Percentiles rank a stretch among this genome's conserved stretches.
Conservation (phyloP, 2,797 vertebrate species). For the Vespertilio murinus region DNA sequence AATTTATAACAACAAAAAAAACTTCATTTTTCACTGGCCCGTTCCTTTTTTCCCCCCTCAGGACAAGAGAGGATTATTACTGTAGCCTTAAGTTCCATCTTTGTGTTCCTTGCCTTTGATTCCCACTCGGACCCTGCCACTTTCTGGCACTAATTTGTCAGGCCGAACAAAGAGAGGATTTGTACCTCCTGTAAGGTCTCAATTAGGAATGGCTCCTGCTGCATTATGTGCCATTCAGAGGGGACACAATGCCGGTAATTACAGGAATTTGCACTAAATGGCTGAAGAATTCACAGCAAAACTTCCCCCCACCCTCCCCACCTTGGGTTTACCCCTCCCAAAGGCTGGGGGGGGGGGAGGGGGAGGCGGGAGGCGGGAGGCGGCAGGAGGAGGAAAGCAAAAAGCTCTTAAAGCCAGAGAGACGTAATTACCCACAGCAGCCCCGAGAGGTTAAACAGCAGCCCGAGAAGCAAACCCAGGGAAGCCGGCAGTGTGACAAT, state of each 20-base stretch:
- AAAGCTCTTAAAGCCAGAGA: slow-evolving; percentile 74
- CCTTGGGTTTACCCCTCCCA: slow-evolving; percentile 78
- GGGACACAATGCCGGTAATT: slow-evolving; percentile 90
- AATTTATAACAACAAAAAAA: slow-evolving; percentile 85
- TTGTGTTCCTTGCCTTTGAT: slow-evolving; percentile 90
- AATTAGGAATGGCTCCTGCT: slow-evolving; percentile 90
- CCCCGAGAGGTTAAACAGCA: slow-evolving; percentile 83
- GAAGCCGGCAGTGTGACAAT: slow-evolving; percentile 58
- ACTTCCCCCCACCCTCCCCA: slow-evolving; percentile 71
- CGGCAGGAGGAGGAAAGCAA: slow-evolving; percentile 51
- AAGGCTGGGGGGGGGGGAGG: slow-evolving; percentile 3
- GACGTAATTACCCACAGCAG: slow-evolving; percentile 80
- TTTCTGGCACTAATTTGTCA: slow-evolving; percentile 93
- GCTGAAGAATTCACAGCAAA: slow-evolving; percentile 90
- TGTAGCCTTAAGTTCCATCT: slow-evolving; percentile 91
- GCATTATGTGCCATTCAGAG: slow-evolving; percentile 88
- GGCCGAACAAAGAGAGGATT: slow-evolving; percentile 90
- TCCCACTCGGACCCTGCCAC: slow-evolving; percentile 90
- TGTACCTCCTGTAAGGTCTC: slow-evolving; percentile 90
- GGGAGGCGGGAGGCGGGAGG: not conserved
- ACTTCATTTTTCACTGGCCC: slow-evolving; percentile 87
- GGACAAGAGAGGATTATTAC: slow-evolving; percentile 91
- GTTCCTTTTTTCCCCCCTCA: slow-evolving; percentile 84
- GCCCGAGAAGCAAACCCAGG: slow-evolving; percentile 55
- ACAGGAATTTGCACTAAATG: slow-evolving; percentile 91